Evolutionary conservation across 2,888 invertebrate genomes (phyloP), one percentile per base, ranked within the genome.

Genomic region (Unio delphinus): DNA sequence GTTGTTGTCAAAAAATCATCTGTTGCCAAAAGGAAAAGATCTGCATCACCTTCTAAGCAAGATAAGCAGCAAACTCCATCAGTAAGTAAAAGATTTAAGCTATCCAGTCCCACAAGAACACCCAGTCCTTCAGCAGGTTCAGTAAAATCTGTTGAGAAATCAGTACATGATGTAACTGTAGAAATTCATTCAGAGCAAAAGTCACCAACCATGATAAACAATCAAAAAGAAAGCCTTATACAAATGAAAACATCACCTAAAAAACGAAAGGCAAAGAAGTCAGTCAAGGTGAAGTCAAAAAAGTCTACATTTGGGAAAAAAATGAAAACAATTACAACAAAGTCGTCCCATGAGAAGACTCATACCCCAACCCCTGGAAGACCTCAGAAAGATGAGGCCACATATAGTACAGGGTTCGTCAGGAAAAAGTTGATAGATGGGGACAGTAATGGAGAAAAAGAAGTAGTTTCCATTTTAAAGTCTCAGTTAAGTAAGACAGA

Each of bases 211-310:
- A 56, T n/a, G 8, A 45, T 28, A 56, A 17, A 58, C 11, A 28
- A 30, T 23, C 61, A 57, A 7, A 55, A 15, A 5, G 8, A 57
- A 23, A 63, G 55, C 26, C 30, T 8, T n/a, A 45, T 28, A 28
- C 63, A 59, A 56, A 56, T n/a, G 62, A 45, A 59, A 26, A 55
- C 18, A 17, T 55, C 57, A 17, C n/a, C 26, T 26, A 45, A n/a
- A 54, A 54, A 63, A 3, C 18, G 7, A 28, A 26, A 28, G 28
- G 58, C 55, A 30, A 20, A 61, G 1, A 70, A 54, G 61, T 65
- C 70, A 17, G 70, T 57, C 45, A 58, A 34, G 34, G 62, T 28
- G 34, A 15, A 45, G 15, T 34, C 18, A 28, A 70, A 66, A 56
- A 69, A 56, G 34, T 18, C 2, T 6, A n/a, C 26, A 61, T 2